These are phyloP conservation scores for Manduca sexta DNA, from an alignment of 1,140 invertebrate species.

Conservation along the genomic window DNA sequence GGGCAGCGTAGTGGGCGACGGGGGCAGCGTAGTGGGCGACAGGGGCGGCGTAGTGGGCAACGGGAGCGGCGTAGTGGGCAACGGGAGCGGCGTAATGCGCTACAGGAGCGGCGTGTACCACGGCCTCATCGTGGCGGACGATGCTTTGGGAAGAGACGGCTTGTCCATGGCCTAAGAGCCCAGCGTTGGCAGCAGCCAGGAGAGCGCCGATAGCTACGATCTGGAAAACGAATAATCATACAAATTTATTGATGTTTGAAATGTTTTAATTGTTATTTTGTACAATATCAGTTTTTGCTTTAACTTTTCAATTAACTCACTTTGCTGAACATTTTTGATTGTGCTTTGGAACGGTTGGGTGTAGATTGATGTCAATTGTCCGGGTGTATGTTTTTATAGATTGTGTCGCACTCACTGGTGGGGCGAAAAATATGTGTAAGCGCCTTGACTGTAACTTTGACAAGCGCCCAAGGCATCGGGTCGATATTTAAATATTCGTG, in stretches of 20 bases:
- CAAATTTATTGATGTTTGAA: no score
- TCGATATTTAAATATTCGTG: no score
- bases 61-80: not conserved
- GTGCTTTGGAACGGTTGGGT: conserved; percentile 31
- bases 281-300: no score
- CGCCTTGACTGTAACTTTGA: conserved; percentile 53
- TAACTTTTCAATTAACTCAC: conserved; percentile 28
- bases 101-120: conserved; percentile 38
- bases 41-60: conserved; percentile 27
- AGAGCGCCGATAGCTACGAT: conserved; percentile 38
- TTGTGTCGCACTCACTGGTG: conserved; percentile 22
- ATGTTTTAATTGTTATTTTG: no score
- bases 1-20: conserved; percentile 22
- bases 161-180: conserved; percentile 24
- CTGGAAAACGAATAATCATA: conserved; percentile 18
- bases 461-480: no score
- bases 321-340: conserved; percentile 54
- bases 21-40: conserved; percentile 28
- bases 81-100: conserved; percentile 3
- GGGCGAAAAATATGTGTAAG: conserved; percentile 47
- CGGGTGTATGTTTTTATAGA: conserved; percentile 58
- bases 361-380: conserved; percentile 51
- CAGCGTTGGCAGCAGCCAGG: conserved; percentile 39
- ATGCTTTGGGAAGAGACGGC: conserved; percentile 63
- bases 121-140: conserved; percentile 23